phyloP scores from a whole-genome alignment of 2,888 invertebrate species.

The Germaria angustata region DNA sequence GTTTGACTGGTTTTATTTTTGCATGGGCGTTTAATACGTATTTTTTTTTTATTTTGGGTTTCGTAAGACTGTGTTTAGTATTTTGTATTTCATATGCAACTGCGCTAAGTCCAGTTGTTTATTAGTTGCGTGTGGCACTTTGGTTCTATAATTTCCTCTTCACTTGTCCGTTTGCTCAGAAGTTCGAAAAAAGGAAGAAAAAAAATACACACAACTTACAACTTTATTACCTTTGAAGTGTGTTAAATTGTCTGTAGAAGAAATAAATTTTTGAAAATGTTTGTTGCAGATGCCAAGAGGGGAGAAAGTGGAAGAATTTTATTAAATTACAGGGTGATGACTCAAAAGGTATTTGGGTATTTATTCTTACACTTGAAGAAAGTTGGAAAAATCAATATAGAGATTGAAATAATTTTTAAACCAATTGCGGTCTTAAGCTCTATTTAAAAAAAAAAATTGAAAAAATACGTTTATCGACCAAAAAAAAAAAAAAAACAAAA shows the following conservation, averaged over 20 bases:
- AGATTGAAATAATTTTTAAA: too few species aligned
- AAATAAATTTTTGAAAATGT: constrained; percentile 35
- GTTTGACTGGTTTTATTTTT: constrained; percentile 37
- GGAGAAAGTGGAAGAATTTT: neutral
- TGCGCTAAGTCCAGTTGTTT: constrained; percentile 16
- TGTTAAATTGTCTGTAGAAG: constrained; percentile 53
- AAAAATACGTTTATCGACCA: too few species aligned
- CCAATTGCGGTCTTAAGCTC: too few species aligned
- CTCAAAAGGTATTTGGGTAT: too few species aligned
- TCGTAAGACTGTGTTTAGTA: constrained; percentile 13
- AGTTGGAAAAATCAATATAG: too few species aligned
- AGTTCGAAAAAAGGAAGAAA: neutral
- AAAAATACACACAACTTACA: constrained; percentile 22
- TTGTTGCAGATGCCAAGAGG: neutral
- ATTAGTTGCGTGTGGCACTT: constrained; percentile 62
- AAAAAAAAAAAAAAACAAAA: too few species aligned
- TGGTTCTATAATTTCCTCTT: constrained; percentile 39
- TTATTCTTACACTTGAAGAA: too few species aligned
- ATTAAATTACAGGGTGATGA: neutral
- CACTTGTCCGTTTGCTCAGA: constrained; percentile 51
- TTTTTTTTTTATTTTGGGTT: neutral
- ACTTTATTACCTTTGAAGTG: constrained; percentile 60
- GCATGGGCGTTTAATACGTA: constrained; percentile 57
- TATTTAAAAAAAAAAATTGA: too few species aligned
- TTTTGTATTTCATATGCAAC: neutral